These are phyloP conservation scores for Dinocampus coccinellae DNA, from an alignment of 2,888 invertebrate species.

Conservation along the genomic window DNA sequence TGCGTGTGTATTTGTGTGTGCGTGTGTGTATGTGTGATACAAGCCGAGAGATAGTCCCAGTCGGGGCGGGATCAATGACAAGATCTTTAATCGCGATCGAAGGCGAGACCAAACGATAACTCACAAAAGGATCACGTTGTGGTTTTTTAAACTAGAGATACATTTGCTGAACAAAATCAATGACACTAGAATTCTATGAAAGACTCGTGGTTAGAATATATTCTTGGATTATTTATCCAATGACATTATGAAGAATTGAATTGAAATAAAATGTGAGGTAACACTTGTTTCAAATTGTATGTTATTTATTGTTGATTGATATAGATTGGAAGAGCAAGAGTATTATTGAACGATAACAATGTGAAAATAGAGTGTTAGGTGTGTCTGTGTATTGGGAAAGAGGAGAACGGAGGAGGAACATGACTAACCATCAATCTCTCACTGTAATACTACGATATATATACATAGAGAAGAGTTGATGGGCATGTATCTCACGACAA, in stretches of 20 bases:
- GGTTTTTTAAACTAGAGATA: conserved; percentile 50
- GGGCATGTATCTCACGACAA: conserved; percentile 21
- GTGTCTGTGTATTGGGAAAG: conserved; percentile 8
- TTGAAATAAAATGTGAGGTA: conserved; percentile 31
- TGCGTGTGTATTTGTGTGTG: no score
- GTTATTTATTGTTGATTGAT: conserved; percentile 11
- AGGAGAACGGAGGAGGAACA: conserved; percentile 27
- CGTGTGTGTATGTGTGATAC: conserved; percentile 20
- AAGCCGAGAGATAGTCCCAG: conserved; percentile 32
- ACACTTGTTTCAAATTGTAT: conserved; percentile 19
- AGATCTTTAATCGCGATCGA: conserved; percentile 68
- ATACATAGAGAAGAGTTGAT: conserved; percentile 17
- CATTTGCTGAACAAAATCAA: conserved; percentile 50
- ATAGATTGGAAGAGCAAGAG: conserved; percentile 27
- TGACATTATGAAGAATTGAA: conserved; percentile 31
- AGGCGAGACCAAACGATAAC: conserved; percentile 38
- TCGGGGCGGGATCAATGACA: conserved; percentile 56
- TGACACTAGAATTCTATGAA: conserved; percentile 50
- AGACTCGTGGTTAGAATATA: background rate
- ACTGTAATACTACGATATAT: conserved; percentile 44
- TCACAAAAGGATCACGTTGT: conserved; percentile 33
- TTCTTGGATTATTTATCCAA: conserved; percentile 32
- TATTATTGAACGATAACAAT: conserved; percentile 42
- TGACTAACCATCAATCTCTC: conserved; percentile 52
- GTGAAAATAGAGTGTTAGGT: conserved; percentile 37